Evolutionary conservation across 2,888 invertebrate species (phyloP).

Genomic region (Agonum fuliginosum): DNA sequence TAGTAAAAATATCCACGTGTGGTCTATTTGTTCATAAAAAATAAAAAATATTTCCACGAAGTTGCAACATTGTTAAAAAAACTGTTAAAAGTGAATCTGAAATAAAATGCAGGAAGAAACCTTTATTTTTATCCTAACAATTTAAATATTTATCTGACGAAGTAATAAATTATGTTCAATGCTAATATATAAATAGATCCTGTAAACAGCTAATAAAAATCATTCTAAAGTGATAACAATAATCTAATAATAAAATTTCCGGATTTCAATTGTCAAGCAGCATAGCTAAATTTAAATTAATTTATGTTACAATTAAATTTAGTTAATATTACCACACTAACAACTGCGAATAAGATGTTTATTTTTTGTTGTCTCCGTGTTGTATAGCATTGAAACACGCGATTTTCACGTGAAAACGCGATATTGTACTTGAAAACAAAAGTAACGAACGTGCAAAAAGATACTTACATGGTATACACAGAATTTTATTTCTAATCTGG

Average conservation of each 20-base stretch:
- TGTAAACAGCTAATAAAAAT: slow-evolving; percentile 36
- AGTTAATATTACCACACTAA: neutral
- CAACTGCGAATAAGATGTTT: neutral
- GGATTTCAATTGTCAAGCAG: neutral
- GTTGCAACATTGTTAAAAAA: too few species aligned
- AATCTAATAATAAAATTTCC: slow-evolving; percentile 17
- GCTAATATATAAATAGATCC: slow-evolving; percentile 18
- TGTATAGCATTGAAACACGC: slow-evolving; percentile 5
- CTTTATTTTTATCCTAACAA: slow-evolving; percentile 11
- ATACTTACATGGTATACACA: slow-evolving; percentile 21
- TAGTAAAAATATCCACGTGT: slow-evolving; percentile 35
- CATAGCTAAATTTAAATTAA: neutral
- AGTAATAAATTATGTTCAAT: slow-evolving; percentile 37
- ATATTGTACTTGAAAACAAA: slow-evolving; percentile 23
- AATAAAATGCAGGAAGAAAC: slow-evolving; percentile 18
- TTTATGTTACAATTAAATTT: neutral
- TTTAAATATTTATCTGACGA: slow-evolving; percentile 35
- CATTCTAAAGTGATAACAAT: slow-evolving; percentile 15
- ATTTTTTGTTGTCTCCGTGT: slow-evolving; percentile 25
- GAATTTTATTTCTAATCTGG: slow-evolving; percentile 22
- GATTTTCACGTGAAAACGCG: slow-evolving; percentile 18
- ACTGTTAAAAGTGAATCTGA: neutral
- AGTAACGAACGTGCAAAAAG: slow-evolving; percentile 9
- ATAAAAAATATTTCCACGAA: neutral
- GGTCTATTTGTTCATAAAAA: neutral